Evolutionary conservation across 2,888 invertebrate species (phyloP), one percentile per base, ranked within the genome.

Genomic region (Ophonus ardosiacus): DNA sequence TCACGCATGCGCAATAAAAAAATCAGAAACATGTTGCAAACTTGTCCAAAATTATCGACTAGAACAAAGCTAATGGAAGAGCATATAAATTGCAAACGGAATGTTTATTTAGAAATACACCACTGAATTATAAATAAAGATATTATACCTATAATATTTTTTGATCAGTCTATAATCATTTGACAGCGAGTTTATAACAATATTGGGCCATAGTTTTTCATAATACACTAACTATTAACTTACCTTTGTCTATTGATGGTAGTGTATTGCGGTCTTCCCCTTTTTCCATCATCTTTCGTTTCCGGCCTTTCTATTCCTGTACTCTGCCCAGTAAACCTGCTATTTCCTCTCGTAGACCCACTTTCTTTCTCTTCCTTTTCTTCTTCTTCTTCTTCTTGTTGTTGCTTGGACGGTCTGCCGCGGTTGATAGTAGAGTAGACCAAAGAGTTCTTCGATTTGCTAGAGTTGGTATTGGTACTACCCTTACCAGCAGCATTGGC

Each of bases 381-480:
- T 13, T 51, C 43, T 8, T 8, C 43, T 8, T 51, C 43, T 13
- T 40, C 40, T 7, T 40, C 40, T 7, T n/a, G n/a, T n/a, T 51
- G 43, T 13, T 43, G 43, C 43, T 51, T 51, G 43, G 43, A 13
- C 1, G 18, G 71, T 43, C 43, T 40, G 86, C 95, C 94, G 68
- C 95, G 92, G 86, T 94, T 93, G 31, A 95, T 93, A 0, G 94
- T 93, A 1, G 93, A 93, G 88, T 94, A 94, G 87, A 81, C 59
- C 61, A 81, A n/a, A 61, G 85, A 40, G 78, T 61, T 57, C 40
- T 59, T 68, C 65, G 13, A 59, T 43, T 76, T 74, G 61, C 80
- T 71, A n/a, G 5, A 87, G 86, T 86, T 38, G 57, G 87, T 87
- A 18, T 89, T 79, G 8, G 87, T 86, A 24, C 83, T 87, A 13